Evolutionary conservation across 2,797 vertebrate species (phyloP).

Genomic region (Anolis apletophallus): DNA sequence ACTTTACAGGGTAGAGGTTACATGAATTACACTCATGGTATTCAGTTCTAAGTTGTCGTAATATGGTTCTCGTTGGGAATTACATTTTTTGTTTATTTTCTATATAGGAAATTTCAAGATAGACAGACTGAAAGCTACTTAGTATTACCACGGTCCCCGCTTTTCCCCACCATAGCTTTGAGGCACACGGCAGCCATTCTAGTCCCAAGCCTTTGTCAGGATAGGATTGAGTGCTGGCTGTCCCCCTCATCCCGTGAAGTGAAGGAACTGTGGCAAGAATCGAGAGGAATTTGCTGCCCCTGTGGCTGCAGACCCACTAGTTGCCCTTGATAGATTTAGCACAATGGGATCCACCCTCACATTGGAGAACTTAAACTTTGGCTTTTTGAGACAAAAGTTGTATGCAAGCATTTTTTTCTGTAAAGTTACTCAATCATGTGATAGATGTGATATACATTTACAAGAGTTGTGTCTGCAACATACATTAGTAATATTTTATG

Average conservation of each 20-base stretch:
- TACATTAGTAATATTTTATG: conserved; percentile 22
- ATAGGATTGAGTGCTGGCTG: too few species aligned
- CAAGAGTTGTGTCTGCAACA: conserved; percentile 27
- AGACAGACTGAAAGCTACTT: too few species aligned
- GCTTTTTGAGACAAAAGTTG: background rate
- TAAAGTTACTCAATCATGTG: conserved; percentile 12
- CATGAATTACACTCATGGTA: conserved; percentile 16
- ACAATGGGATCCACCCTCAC: background rate
- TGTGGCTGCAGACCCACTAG: too few species aligned
- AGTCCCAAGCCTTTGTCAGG: too few species aligned
- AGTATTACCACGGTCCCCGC: too few species aligned
- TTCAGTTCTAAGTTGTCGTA: background rate
- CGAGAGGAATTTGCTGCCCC: too few species aligned
- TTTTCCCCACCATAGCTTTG: too few species aligned
- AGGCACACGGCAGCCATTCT: too few species aligned
- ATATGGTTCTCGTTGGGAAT: background rate
- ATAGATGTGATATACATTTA: background rate
- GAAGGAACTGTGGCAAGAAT: too few species aligned
- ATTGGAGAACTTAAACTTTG: background rate
- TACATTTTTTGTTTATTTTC: background rate
- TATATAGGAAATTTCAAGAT: background rate
- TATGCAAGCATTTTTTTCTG: background rate
- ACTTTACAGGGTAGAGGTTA: conserved; percentile 6
- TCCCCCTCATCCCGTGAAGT: too few species aligned
- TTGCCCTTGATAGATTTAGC: background rate